Percentiles rank a stretch among this genome's conserved stretches.
Evolutionary conservation across 2,797 vertebrate genomes (phyloP).

Genomic region (Pangasius larnaudii): DNA sequence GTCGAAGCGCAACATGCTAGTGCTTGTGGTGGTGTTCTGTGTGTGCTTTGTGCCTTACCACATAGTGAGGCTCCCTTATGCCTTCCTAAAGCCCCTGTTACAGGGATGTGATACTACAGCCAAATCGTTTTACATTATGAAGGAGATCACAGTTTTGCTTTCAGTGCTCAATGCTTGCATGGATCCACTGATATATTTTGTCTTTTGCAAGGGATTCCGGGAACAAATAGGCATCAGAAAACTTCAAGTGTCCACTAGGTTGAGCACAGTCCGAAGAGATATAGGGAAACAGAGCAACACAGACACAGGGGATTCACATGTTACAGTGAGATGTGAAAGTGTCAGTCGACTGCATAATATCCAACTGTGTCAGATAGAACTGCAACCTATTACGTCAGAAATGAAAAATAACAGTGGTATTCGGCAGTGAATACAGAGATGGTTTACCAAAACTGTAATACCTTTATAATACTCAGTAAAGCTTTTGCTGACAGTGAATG

Average conservation of each 20-base stretch:
- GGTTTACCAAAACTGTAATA: not conserved
- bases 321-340: conserved; percentile 25
- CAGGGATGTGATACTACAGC: not conserved
- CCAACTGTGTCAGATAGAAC: not conserved
- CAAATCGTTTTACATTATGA: conserved; percentile 62
- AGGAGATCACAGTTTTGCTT: conserved; percentile 66
- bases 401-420: not conserved
- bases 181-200: conserved; percentile 76
- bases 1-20: conserved; percentile 70
- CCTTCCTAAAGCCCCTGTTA: conserved; percentile 39
- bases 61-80: conserved; percentile 69
- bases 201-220: conserved; percentile 73
- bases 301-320: conserved; percentile 13
- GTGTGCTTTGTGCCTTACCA: conserved; percentile 78
- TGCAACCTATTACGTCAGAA: not conserved
- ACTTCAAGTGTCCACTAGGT: not conserved
- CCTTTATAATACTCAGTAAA: not conserved
- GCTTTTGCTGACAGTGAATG: not conserved
- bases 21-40: conserved; percentile 72
- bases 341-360: not conserved
- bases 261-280: not conserved
- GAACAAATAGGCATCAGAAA: conserved; percentile 52
- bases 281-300: conserved; percentile 19
- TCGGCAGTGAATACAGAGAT: not conserved
- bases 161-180: conserved; percentile 73